Conservation (phyloP, 2,113 vertebrate species). For the Siniperca knerii region DNA sequence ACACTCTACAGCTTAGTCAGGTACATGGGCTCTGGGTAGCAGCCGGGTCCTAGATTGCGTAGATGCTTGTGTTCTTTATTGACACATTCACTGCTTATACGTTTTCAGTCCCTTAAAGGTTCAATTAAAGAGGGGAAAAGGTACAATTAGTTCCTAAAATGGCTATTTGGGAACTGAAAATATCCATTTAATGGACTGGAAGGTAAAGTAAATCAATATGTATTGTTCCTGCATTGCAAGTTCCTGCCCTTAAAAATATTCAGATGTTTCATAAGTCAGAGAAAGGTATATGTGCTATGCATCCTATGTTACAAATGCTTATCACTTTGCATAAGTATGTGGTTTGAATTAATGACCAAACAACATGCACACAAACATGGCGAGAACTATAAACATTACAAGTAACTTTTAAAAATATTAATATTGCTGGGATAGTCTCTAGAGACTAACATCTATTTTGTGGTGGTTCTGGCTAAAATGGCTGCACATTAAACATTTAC, state of each 20-base stretch:
- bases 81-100: background rate
- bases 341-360: conserved; percentile 5
- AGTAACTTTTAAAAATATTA: background rate
- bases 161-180: background rate
- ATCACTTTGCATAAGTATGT: background rate
- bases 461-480: background rate
- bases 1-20: background rate
- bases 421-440: background rate
- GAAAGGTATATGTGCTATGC: background rate
- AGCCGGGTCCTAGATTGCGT: background rate
- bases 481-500: background rate
- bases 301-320: background rate
- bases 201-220: conserved; percentile 1
- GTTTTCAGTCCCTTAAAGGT: conserved; percentile 2
- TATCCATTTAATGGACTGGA: background rate
- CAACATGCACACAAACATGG: background rate
- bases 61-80: conserved; percentile 3
- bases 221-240: background rate
- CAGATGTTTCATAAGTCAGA: background rate
- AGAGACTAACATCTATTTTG: background rate
- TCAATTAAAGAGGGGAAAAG: background rate
- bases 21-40: background rate
- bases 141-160: background rate
- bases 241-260: background rate
- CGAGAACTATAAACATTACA: background rate